Conservation (phyloP, 2,113 vertebrate species). For the Trematocara marginatum region DNA sequence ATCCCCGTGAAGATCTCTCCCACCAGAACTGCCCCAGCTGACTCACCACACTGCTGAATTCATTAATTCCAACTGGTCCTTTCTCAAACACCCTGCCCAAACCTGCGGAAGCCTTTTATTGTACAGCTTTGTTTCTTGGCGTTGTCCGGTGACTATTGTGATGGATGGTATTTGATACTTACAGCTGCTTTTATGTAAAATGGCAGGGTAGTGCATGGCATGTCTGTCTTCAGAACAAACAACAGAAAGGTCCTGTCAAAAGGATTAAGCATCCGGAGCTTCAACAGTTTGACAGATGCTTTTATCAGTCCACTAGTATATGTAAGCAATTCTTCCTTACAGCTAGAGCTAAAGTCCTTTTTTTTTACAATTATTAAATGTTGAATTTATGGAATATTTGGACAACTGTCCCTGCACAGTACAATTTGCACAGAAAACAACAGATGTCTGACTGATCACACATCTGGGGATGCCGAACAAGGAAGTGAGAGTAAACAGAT, state of each 20-base stretch:
- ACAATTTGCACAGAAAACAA: neutral
- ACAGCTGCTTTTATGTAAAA: conserved; percentile 11
- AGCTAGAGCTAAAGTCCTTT: neutral
- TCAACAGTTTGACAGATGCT: neutral
- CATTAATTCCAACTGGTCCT: neutral
- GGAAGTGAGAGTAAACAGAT: neutral
- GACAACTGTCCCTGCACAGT: neutral
- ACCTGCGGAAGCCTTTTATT: neutral
- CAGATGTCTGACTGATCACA: neutral
- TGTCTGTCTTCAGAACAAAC: neutral
- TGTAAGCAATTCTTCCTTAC: neutral
- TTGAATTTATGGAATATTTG: neutral
- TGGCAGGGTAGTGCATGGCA: neutral
- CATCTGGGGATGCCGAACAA: neutral
- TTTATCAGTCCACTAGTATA: neutral
- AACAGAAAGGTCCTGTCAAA: neutral
- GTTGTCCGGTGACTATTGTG: neutral
- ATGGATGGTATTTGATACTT: conserved; percentile 23
- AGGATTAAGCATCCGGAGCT: neutral
- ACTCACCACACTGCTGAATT: neutral
- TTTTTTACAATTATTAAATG: neutral
- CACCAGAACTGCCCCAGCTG: neutral
- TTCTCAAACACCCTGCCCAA: neutral
- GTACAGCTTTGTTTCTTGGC: neutral
- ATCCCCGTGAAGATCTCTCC: neutral